Evolutionary conservation across 1,140 invertebrate species (phyloP).

Genomic region (Zophobas atratus): DNA sequence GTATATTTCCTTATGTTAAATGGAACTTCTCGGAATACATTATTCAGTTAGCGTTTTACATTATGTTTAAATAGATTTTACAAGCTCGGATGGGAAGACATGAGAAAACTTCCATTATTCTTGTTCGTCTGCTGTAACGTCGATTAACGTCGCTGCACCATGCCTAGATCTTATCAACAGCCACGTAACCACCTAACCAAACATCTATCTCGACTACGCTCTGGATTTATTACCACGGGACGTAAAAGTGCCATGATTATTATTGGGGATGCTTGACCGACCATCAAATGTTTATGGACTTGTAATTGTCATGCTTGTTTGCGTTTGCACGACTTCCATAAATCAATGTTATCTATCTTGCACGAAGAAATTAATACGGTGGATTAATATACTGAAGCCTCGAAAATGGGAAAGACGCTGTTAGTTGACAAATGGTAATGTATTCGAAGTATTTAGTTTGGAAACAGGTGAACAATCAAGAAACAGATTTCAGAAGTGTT

Average conservation of each 20-base stretch:
- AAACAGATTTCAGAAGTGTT: too few species aligned
- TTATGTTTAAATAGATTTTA: too few species aligned
- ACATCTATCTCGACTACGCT: constrained; percentile 16
- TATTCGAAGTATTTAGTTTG: too few species aligned
- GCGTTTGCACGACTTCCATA: constrained; percentile 25
- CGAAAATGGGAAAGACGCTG: too few species aligned
- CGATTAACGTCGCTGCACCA: constrained; percentile 27
- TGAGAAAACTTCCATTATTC: constrained; percentile 34
- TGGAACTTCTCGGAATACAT: too few species aligned
- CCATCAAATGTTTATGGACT: constrained; percentile 32
- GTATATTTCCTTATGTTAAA: too few species aligned
- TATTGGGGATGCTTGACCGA: constrained; percentile 27
- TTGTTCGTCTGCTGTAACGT: constrained; percentile 41
- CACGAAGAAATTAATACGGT: too few species aligned
- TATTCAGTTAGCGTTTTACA: too few species aligned
- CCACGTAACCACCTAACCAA: constrained; percentile 32
- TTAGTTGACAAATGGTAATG: too few species aligned
- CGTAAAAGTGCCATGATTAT: constrained; percentile 31
- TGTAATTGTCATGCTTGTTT: constrained; percentile 29
- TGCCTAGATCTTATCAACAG: constrained; percentile 29
- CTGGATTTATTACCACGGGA: constrained; percentile 27
- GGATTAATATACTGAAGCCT: too few species aligned
- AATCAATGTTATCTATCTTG: neutral
- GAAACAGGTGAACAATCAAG: too few species aligned
- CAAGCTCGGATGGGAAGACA: neutral